Base-by-base conservation (phyloP, 2,888 invertebrate species). In the Acronicta aceris region DNA sequence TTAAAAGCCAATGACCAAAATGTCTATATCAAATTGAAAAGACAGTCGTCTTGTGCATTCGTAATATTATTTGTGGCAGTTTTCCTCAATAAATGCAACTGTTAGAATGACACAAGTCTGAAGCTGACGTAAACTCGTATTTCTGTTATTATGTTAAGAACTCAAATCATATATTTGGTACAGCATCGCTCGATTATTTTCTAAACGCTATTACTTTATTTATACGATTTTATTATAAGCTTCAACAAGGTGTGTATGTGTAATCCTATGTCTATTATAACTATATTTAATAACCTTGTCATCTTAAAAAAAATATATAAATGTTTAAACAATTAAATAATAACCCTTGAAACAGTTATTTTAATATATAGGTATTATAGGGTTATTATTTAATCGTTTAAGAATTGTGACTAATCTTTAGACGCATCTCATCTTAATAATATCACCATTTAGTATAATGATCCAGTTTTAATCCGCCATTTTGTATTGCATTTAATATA, bases 171-270 rank as follows among this genome's bases (percentile, higher is more conserved):
- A 38, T 38, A 2, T 5, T 13, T 36, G 5, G 13, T 38, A n/a
- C 6, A n/a, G 6, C 6, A 38, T 38, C 38, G n/a, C 1, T 38
- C 5, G 36, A 30, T 33, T 33, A 12, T 33, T 4, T 2, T 21
- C 21, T 21, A 21, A 21, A 21, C 21, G 21, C 21, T 21, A 21
- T 36, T 13, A 13, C 13, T 36, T 12, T 15, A n/a, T n/a, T n/a
- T n/a, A n/a, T 15, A 2, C 10, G 17, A 15, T 2, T 27, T 21
- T 52, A 45, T 54, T 51, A 10, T 25, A 48, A 56, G 56, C 50
- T 67, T 1, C 25, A 46, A 58, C 12, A 27, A 54, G 62, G 68
- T 72, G 73, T 70, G 73, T 62, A 67, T 72, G 73, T 70, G 73
- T 62, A 67, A 70, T 70, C 57, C 57, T 50, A n/a, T 9, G 45